Evolutionary conservation across 2,113 vertebrate genomes (phyloP).

Genomic region (Corapipo altera): DNA sequence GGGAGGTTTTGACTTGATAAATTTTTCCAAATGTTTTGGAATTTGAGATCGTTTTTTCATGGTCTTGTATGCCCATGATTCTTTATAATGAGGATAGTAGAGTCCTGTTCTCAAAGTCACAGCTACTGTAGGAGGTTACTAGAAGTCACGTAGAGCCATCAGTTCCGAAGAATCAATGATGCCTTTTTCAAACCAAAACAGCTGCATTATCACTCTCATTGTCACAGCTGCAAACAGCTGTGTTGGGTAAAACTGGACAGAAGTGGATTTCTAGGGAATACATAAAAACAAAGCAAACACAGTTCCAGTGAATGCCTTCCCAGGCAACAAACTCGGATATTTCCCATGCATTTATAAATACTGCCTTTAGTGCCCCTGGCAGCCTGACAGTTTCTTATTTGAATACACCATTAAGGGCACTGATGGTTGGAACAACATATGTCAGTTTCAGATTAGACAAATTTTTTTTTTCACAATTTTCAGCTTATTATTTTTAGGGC

Average conservation of each 20-base stretch:
- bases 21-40: background rate
- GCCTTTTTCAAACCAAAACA: background rate
- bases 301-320: background rate
- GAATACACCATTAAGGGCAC: background rate
- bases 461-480: background rate
- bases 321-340: background rate
- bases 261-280: background rate
- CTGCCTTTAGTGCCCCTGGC: background rate
- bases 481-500: background rate
- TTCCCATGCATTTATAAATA: background rate
- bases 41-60: background rate
- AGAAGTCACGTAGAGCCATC: background rate
- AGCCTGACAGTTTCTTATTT: background rate
- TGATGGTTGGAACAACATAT: background rate
- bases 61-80: background rate
- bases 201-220: background rate
- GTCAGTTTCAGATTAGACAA: background rate
- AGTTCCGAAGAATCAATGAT: background rate
- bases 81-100: background rate
- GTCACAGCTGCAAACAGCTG: background rate
- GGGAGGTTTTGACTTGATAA: rapidly evolving
- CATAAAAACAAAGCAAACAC: background rate
- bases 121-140: background rate
- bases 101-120: background rate
- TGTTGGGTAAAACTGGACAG: background rate